Conservation (phyloP, 2,113 vertebrate species). For the Pontoporia blainvillei region DNA sequence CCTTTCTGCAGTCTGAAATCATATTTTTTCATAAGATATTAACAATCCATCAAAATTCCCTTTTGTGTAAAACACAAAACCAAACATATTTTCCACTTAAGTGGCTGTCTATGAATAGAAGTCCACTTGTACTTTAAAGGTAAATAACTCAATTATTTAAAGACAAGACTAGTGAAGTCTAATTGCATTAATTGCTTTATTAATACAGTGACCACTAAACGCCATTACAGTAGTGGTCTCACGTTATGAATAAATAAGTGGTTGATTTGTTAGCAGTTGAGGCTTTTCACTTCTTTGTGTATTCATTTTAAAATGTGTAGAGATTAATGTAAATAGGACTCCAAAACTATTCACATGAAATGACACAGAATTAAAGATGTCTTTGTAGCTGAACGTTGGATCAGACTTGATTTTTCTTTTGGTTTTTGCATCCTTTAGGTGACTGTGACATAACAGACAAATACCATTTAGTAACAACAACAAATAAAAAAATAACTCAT, state of each 20-base stretch:
- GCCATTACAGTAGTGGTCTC: background rate
- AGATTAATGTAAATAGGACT: background rate
- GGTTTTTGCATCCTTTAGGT: background rate
- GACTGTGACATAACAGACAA: background rate
- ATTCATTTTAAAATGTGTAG: background rate
- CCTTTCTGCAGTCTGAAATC: background rate
- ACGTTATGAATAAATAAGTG: background rate
- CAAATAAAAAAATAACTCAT: background rate
- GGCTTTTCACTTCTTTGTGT: background rate
- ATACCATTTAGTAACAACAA: background rate
- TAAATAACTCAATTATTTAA: background rate
- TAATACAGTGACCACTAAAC: background rate
- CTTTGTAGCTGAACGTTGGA: background rate
- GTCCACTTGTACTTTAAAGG: background rate
- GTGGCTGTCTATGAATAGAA: background rate
- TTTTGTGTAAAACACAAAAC: background rate
- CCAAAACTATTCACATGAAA: constrained; percentile 1
- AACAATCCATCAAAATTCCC: background rate
- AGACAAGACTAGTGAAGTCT: background rate
- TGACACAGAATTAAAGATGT: background rate
- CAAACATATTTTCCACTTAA: background rate
- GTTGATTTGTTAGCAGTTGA: background rate
- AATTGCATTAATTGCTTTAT: background rate
- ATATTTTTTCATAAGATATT: background rate
- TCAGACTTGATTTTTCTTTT: background rate